Evolutionary conservation across 1,140 invertebrate genomes (phyloP), one percentile per base, ranked within the genome.

Genomic region (Scaptomyza graminum): DNA sequence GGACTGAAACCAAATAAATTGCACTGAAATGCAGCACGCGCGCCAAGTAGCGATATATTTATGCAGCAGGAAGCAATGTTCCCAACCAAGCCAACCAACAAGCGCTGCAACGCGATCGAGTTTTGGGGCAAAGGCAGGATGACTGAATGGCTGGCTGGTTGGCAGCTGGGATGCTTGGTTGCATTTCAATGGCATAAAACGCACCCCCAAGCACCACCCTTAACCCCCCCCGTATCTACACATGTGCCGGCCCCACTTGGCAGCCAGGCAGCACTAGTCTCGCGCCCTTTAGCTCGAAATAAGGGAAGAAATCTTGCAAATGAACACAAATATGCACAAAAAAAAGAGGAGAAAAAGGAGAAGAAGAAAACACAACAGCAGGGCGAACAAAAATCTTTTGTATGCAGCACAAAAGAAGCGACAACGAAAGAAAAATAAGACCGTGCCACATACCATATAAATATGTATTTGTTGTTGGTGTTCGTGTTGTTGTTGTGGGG

Each of bases 291-390:
- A 37, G 44, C 46, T 31, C 37, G 43, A 79, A 88, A 88, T 83
- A 87, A 83, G 82, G 83, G 83, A 88, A 88, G 76, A 87, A 83
- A 79, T 88, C 72, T 79, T 87, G 82, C 78, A 85, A 85, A 85
- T 85, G 83, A 85, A 85, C 82, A 88, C 67, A 82, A 82, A 87
- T 76, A 88, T 85, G 70, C 71, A 59, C 47, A 15, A 34, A 46
- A 66, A 54, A 74, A 72, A 46, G 51, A 16, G 73, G 51, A 16
- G 73, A 72, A 50, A 44, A 16, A 25, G 11, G 16, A 22, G 65
- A 60, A 39, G 28, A 37, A 50, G 22, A 46, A 66, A 81, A 78
- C 87, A 75, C 78, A 84, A 85, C 68, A 87, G 75, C 64, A 8
- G 63, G 50, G 22, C 34, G 66, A 64, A 72, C 74, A 60, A 66